Evolutionary conservation across 2,113 vertebrate genomes (phyloP).

Genomic region (Blennius ocellaris): DNA sequence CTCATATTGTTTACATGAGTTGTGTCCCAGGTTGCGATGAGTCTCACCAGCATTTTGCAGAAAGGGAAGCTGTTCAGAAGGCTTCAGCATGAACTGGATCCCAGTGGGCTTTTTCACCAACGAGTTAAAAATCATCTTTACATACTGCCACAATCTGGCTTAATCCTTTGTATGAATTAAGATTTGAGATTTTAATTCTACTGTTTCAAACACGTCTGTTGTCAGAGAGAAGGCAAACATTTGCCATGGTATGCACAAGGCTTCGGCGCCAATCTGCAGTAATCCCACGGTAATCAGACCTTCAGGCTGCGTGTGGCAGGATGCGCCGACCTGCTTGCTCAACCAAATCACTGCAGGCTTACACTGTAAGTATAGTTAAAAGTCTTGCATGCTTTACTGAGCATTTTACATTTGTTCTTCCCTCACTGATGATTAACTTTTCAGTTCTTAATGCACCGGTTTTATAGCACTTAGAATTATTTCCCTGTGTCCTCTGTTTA

Average conservation of each 20-base stretch:
- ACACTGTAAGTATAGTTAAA: neutral
- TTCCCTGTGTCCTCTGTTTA: neutral
- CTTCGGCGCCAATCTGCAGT: neutral
- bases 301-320: slow-evolving; percentile 4
- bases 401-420: slow-evolving; percentile 15
- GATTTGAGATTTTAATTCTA: neutral
- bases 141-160: neutral
- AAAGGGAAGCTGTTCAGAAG: no score
- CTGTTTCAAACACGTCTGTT: neutral
- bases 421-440: slow-evolving; percentile 10
- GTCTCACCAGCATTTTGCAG: no score
- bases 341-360: slow-evolving; percentile 8
- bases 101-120: no score
- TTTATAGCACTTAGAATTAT: slow-evolving; percentile 3
- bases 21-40: neutral
- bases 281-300: slow-evolving; percentile 25
- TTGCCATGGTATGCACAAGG: neutral
- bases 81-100: no score
- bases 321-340: slow-evolving; percentile 12
- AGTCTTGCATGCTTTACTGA: neutral
- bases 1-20: slow-evolving; percentile 28
- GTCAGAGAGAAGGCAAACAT: slow-evolving; percentile 12
- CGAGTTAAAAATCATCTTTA: no score
- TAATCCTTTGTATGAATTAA: neutral
- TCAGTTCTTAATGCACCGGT: slow-evolving; percentile 5